Base-by-base conservation (phyloP, 2,888 invertebrate species). In the Philereme vetulata region DNA sequence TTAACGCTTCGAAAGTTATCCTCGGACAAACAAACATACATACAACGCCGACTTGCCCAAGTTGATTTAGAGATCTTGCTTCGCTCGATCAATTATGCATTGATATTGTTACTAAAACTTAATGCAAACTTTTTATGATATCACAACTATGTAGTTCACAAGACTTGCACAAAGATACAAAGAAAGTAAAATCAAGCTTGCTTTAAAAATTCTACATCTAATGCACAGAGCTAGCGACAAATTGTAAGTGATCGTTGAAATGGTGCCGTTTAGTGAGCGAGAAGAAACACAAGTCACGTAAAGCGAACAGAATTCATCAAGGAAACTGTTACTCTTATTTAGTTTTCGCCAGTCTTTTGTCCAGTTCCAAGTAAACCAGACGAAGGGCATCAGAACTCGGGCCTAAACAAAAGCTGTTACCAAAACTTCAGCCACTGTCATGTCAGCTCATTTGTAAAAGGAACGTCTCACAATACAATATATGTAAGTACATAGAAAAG, bases 371-470 rank as follows among this genome's bases (percentile, higher is more conserved):
- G 9, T 11, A 51, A 51, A 42, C 43, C 21, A 8, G 34, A 11
- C 56, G 11, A 35, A 21, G 45, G 40, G 49, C 50, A 34, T 53
- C 58, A 45, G 21, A 54, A 54, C 49, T 49, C 40, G 6, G 5
- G 32, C 54, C 51, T 35, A 36, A 60, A 64, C 54, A 62, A 65
- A 69, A 67, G 66, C 61, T 60, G 67, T 65, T 67, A 59, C 62
- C 53, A 42, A 51, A 69, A 70, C 67, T 67, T 66, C 48, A 50
- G 48, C 62, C 55, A 55, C 51, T 65, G 65, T 63, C 54, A 64
- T 63, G 69, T 70, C 77, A 74, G 72, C 76, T 80, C 80, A 81
- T 80, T 82, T 78, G 77, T 80, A 77, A 78, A 76, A 76, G 76
- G 76, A 79, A 77, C 74, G 68, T 63, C 55, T 65, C 70, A 81